These are phyloP conservation scores for Garra rufa DNA, from an alignment of 2,113 vertebrate genomes.

Conservation along the genomic window DNA sequence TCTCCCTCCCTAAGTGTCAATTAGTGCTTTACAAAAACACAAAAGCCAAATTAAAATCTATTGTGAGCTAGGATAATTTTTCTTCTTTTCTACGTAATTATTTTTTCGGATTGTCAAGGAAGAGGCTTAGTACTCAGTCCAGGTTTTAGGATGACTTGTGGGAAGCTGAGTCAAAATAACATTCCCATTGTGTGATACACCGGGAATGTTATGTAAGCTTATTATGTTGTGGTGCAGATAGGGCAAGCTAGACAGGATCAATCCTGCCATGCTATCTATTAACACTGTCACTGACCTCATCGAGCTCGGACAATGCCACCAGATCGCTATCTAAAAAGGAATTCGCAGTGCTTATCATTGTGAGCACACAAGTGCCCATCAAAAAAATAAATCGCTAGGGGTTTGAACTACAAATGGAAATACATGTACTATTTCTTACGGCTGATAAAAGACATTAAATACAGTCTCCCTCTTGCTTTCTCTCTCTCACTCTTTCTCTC, in stretches of 20 bases:
- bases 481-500: constrained; percentile 51
- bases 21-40: constrained; percentile 14
- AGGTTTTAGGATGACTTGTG: neutral
- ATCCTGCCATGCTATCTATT: constrained; percentile 41
- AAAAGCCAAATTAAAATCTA: constrained; percentile 24
- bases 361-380: constrained; percentile 12
- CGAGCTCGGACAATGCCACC: constrained; percentile 18
- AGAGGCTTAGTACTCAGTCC: neutral
- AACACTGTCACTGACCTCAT: constrained; percentile 49
- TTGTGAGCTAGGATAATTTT: neutral
- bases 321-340: constrained; percentile 37
- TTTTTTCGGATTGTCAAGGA: constrained; percentile 7
- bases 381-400: constrained; percentile 16
- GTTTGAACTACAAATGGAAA: constrained; percentile 28
- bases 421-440: neutral
- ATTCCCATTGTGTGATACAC: constrained; percentile 7
- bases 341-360: constrained; percentile 31
- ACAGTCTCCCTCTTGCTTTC: constrained; percentile 29
- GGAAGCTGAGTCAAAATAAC: constrained; percentile 1
- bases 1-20: constrained; percentile 25
- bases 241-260: constrained; percentile 34
- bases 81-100: constrained; percentile 28
- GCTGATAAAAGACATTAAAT: constrained; percentile 36
- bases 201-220: constrained; percentile 23
- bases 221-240: constrained; percentile 37